Evolutionary conservation across 2,888 invertebrate genomes (phyloP), one percentile per base, ranked within the genome.

Genomic region (Stramonita haemastoma): DNA sequence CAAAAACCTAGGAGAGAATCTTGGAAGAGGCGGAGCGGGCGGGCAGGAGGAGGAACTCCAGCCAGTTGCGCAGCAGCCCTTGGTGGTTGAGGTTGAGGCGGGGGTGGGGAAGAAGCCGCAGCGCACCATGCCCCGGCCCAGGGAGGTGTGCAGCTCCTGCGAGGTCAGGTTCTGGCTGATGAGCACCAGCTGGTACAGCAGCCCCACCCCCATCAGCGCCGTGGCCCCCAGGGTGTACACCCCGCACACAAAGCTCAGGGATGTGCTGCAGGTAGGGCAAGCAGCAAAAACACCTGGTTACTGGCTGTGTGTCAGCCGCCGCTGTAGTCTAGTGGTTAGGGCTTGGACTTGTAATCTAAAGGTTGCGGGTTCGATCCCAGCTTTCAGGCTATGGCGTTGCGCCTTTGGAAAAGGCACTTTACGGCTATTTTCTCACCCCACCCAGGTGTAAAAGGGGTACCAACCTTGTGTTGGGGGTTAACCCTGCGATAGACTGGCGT

Each of bases 111-210:
- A 92, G 57, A 94, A 87, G 22, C 91, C 90, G 60, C 91, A 92
- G 32, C 88, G 89, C 0, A 92, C 92, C 88, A 91, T 90, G 1
- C 94, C 93, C 29, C 91, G 88, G 79, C 90, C 87, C 8, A 91
- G 60, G 0, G 95, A 95, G 17, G 88, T 91, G 88, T 94, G 94
- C 29, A 95, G 91, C 90, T 96, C 96, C 91, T 95, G 95, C 2
- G 94, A 93, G 0, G 96, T 96, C 32, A 94, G 36, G 91, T 95
- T 95, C 91, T 95, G 95, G 36, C 94, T 94, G 90, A 96, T 95
- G 84, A 95, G 93, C 15, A 95, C 46, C n/a, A 94, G 22, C 91
- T 95, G 95, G 87, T 94, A 93, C 15, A 95, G 32, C 29, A 95
- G 92, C 17, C 94, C 93, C 26, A 93, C 29, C 17, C 90, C 89